phyloP scores from a whole-genome alignment of 2,113 vertebrate species.

The Scomber scombrus region DNA sequence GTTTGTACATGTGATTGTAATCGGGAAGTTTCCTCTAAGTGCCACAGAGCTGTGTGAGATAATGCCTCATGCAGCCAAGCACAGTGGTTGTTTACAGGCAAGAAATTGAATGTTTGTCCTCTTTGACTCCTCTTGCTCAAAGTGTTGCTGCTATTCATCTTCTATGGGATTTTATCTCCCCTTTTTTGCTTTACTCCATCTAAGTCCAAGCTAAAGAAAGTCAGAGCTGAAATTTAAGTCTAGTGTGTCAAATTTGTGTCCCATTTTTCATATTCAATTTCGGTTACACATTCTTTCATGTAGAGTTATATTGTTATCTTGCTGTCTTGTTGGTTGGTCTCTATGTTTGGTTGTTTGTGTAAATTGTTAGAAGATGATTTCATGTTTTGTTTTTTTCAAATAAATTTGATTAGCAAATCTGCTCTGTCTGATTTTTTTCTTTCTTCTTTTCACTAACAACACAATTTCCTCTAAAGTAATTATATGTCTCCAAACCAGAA shows the following conservation, averaged over 20 bases:
- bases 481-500: conserved; percentile 47
- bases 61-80: conserved; percentile 17
- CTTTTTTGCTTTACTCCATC: conserved; percentile 16
- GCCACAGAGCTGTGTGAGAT: conserved; percentile 54
- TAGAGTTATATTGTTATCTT: conserved; percentile 37
- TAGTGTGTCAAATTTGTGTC: conserved; percentile 34
- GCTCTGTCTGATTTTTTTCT: not conserved
- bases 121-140: conserved; percentile 22
- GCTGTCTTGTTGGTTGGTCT: conserved; percentile 43
- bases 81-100: conserved; percentile 70
- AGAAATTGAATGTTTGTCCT: conserved; percentile 52
- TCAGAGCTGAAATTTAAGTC: conserved; percentile 42
- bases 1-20: conserved; percentile 30
- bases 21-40: conserved; percentile 53
- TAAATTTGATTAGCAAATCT: conserved; percentile 59
- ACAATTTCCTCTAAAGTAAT: not conserved
- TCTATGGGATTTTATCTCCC: conserved; percentile 31
- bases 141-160: conserved; percentile 68
- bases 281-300: conserved; percentile 15
- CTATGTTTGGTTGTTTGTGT: conserved; percentile 51
- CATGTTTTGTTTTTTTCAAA: conserved; percentile 59
- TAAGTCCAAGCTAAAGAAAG: conserved; percentile 17
- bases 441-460: not conserved
- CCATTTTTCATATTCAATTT: conserved; percentile 36
- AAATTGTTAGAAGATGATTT: conserved; percentile 49